phyloP scores from a whole-genome alignment of 2,797 vertebrate genomes.

The Sciurus vulgaris region DNA sequence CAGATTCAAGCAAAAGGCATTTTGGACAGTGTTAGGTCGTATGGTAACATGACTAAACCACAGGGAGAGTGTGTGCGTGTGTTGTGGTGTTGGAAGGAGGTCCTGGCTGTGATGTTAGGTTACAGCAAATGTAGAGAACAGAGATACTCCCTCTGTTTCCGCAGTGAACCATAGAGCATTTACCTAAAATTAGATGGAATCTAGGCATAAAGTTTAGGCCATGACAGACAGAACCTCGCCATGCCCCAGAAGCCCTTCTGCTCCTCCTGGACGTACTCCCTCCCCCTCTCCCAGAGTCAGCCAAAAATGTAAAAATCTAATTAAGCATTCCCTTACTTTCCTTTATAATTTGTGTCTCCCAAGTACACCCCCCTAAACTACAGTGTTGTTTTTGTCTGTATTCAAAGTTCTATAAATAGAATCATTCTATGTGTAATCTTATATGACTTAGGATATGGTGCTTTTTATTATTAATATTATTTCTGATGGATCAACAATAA shows the following conservation, averaged over 20 bases:
- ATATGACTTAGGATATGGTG: not conserved
- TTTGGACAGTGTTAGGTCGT: not conserved
- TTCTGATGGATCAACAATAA: not conserved
- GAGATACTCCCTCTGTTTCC: not conserved
- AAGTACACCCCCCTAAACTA: not conserved
- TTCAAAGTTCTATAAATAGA: not conserved
- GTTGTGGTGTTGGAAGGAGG: not conserved
- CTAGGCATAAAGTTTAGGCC: not conserved
- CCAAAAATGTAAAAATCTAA: not conserved
- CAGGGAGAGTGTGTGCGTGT: too few species aligned
- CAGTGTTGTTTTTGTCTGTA: not conserved
- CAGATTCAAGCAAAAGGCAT: not conserved
- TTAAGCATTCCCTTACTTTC: not conserved
- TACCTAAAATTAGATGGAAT: not conserved
- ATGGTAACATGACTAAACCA: not conserved
- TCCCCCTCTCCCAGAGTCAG: not conserved
- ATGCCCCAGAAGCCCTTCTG: not conserved
- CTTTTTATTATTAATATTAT: not conserved
- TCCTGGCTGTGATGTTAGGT: not conserved
- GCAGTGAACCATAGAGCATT: not conserved
- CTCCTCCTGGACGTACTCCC: not conserved
- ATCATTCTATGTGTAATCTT: not conserved
- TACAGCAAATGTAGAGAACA: not conserved
- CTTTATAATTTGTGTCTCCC: not conserved
- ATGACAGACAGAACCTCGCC: not conserved